Percentiles rank a stretch among this genome's conserved stretches.
Evolutionary conservation across 2,888 invertebrate genomes (phyloP).

Genomic region (Alloplasta piceator): DNA sequence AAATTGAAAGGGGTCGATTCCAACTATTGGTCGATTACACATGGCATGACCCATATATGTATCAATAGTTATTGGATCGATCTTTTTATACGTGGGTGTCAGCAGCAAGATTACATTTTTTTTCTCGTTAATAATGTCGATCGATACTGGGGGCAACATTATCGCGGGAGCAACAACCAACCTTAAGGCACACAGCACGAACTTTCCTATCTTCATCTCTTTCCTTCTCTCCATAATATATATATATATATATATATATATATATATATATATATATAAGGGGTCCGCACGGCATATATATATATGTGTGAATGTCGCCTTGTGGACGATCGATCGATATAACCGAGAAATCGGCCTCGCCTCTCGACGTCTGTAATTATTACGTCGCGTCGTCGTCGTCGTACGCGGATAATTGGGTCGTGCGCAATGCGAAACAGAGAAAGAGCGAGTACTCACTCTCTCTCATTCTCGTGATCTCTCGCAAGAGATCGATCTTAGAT

Average conservation of each 20-base stretch:
- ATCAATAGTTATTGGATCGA: conserved; percentile 51
- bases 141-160: conserved; percentile 37
- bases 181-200: conserved; percentile 18
- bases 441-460: conserved; percentile 30
- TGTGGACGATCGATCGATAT: conserved; percentile 51
- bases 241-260: not conserved
- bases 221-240: not conserved
- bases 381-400: conserved; percentile 56
- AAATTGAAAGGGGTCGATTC: too few relatives aligned
- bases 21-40: too few relatives aligned
- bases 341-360: conserved; percentile 56
- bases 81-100: conserved; percentile 54
- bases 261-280: too few relatives aligned
- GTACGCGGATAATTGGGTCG: conserved; percentile 65
- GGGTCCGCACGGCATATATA: too few relatives aligned
- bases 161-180: conserved; percentile 31
- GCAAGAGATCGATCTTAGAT: conserved; percentile 37
- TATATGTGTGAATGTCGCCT: too few relatives aligned
- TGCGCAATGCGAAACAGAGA: conserved; percentile 37
- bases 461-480: conserved; percentile 43
- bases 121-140: conserved; percentile 48
- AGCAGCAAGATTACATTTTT: conserved; percentile 37
- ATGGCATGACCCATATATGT: not conserved
- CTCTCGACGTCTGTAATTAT: conserved; percentile 65
- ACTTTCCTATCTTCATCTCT: conserved; percentile 56